phyloP scores from a whole-genome alignment of 2,113 vertebrate species.

The Cryptomyrus ogoouensis region DNA sequence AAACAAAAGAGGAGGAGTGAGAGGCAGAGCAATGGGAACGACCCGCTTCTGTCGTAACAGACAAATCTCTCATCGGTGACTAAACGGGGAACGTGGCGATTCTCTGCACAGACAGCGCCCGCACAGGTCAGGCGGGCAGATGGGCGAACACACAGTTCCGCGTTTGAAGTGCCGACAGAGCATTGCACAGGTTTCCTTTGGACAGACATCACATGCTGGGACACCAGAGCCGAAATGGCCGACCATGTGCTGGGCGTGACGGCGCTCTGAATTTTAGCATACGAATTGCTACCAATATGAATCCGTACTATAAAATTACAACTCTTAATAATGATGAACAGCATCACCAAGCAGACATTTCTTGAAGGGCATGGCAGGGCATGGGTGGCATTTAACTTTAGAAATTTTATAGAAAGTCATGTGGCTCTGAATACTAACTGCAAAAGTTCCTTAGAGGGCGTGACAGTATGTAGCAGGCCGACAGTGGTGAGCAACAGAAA shows the following conservation, averaged over 20 bases:
- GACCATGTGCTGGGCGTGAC: background rate
- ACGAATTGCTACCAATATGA: background rate
- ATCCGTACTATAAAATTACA: background rate
- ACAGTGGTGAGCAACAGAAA: background rate
- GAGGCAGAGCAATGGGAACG: background rate
- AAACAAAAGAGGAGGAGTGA: background rate
- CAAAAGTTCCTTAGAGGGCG: background rate
- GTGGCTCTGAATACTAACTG: background rate
- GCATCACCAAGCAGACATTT: background rate
- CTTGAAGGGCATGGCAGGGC: background rate
- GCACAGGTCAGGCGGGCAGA: background rate
- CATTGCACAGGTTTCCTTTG: background rate
- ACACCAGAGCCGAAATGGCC: background rate
- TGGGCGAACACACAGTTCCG: background rate
- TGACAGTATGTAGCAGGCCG: background rate
- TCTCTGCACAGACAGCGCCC: background rate
- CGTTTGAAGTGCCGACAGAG: background rate
- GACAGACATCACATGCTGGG: background rate
- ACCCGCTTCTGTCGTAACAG: background rate
- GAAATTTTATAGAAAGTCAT: background rate
- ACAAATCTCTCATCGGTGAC: background rate
- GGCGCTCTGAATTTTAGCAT: background rate
- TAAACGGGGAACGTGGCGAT: background rate
- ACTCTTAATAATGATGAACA: background rate
- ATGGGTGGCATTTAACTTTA: background rate